Evolutionary conservation across 2,888 invertebrate species (phyloP), one percentile per base, ranked within the genome.

Genomic region (Nomada ferruginata): DNA sequence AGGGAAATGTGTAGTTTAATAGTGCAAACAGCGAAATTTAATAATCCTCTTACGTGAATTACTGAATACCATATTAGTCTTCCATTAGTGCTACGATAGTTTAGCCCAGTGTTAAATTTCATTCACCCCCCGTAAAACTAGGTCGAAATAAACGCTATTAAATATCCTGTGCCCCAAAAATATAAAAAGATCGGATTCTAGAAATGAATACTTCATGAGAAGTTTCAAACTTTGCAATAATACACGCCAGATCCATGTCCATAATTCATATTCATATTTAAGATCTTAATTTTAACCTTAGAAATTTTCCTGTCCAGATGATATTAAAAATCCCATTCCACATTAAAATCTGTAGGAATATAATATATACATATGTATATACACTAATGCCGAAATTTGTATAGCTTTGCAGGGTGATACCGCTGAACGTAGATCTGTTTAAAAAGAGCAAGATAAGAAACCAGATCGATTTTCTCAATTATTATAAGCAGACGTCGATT

Each of bases 401-500:
- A 36, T 36, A 36, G 9, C 7, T 36, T 36, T 36, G 36, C 36
- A 36, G 18, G 18, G 53, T 9, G 29, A 9, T 18, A 29, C 36
- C 7, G 36, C 5, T 2, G 47, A 47, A 50, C 23, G 23, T 50
- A 2, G 47, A 47, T 9, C 13, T 44, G 20, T 44, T 13, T n/a
- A 36, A 36, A 53, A 29, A 29, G n/a, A 65, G 20, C 29, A 15
- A 23, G 13, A 26, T n/a, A n/a, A 15, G 47, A 13, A 42, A 50
- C 26, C 18, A 29, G 36, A 15, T 13, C 26, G 57, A 63, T 69
- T 5, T 68, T 52, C 15, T 13, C 68, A 20, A 78, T 63, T 79
- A 7, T 36, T 36, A 36, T 63, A 57, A 63, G 77, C 13, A 61
- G 26, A 55, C 3, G 42, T 79, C 69, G 63, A 78, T 69, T 57